These are phyloP conservation scores for Lordiphosa andalusiaca DNA, from an alignment of 2,888 invertebrate species.

Conservation along the genomic window DNA sequence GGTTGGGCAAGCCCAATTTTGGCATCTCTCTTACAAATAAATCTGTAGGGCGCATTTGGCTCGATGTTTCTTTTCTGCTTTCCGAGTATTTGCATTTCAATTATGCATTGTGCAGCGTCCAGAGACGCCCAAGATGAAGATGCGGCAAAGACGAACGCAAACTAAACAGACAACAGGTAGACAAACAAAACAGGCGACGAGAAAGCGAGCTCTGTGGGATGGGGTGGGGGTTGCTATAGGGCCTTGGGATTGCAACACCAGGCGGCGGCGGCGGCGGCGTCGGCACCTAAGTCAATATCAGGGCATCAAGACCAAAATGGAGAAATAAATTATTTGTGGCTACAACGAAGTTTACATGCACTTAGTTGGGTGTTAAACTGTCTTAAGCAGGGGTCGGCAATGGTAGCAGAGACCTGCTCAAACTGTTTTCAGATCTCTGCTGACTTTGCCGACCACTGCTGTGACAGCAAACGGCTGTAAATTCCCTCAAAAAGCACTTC, in stretches of 20 bases:
- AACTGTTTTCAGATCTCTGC: too few species aligned
- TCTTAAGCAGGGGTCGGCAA: too few species aligned
- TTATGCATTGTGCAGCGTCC: slow-evolving; percentile 32
- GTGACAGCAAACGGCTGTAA: too few species aligned
- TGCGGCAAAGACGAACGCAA: slow-evolving; percentile 2
- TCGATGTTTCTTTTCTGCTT: slow-evolving; percentile 7
- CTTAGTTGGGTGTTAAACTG: background rate
- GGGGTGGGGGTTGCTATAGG: background rate
- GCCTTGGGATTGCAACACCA: background rate
- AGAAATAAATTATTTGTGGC: background rate
- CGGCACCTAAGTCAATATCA: slow-evolving; percentile 30
- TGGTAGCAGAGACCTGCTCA: too few species aligned
- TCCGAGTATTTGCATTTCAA: slow-evolving; percentile 40
- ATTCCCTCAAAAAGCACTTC: too few species aligned
- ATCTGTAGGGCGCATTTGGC: slow-evolving; percentile 22
- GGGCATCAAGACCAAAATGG: slow-evolving; percentile 5
- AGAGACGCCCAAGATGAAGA: slow-evolving; percentile 17
- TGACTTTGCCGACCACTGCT: too few species aligned
- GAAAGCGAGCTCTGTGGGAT: slow-evolving; percentile 1
- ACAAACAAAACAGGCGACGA: slow-evolving; percentile 25
- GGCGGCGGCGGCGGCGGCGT: slow-evolving; percentile 12
- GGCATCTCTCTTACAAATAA: background rate
- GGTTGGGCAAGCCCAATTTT: slow-evolving; percentile 16
- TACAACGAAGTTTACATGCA: slow-evolving; percentile 19
- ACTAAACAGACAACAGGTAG: slow-evolving; percentile 41